phyloP scores from a whole-genome alignment of 1,140 invertebrate genomes.

The Plectus sambesii region DNA sequence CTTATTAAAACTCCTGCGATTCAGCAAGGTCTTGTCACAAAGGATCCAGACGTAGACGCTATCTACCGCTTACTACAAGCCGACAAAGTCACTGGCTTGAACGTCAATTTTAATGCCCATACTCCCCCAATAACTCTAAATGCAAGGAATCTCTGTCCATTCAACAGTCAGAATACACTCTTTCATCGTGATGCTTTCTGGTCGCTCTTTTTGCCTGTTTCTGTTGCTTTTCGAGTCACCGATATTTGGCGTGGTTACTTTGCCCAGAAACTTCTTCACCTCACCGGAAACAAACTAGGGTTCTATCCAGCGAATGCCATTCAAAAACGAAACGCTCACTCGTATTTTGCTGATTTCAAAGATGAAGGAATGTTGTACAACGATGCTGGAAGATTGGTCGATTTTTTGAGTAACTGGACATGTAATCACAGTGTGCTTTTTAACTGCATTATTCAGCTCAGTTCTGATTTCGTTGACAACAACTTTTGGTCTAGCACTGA shows the following conservation, averaged over 20 bases:
- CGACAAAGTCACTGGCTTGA: slow-evolving; percentile 7
- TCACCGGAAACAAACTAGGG: slow-evolving; percentile 31
- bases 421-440: no score
- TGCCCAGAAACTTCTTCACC: slow-evolving; percentile 39
- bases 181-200: slow-evolving; percentile 42
- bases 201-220: slow-evolving; percentile 36
- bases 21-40: slow-evolving; percentile 45
- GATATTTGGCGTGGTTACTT: slow-evolving; percentile 46
- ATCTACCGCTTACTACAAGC: slow-evolving; percentile 37
- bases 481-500: no score
- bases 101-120: slow-evolving; percentile 16
- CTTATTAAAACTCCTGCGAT: slow-evolving; percentile 28
- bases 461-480: no score
- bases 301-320: slow-evolving; percentile 29
- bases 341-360: no score
- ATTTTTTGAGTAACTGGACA: no score
- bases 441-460: no score
- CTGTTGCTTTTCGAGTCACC: slow-evolving; percentile 37
- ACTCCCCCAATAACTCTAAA: no score
- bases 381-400: no score
- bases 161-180: slow-evolving; percentile 47
- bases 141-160: no score
- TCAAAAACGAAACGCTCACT: no score
- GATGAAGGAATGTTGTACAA: no score
- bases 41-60: slow-evolving; percentile 46